Evolutionary conservation across 2,888 invertebrate genomes (phyloP), one percentile per base, ranked within the genome.

Genomic region (Trypoxylon attenuatum): DNA sequence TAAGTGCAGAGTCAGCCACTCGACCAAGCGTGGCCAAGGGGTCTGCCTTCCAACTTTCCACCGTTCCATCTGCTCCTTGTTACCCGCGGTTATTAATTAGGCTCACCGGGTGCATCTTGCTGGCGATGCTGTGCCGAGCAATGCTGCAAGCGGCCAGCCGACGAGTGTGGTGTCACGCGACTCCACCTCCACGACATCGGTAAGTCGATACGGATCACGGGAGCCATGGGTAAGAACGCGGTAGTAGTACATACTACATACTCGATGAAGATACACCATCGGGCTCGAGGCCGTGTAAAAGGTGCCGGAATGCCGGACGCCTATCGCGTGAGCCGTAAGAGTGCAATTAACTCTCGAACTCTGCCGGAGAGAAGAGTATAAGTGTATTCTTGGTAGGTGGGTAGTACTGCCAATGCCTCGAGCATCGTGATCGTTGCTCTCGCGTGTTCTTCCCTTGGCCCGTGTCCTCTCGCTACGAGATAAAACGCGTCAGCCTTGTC

Each of bases 31-130:
- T 58, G 22, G 51, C 68, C 45, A 59, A 41, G 47, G 57, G 55
- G 56, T 57, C 54, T 51, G 56, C 53, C 41, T 47, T 71, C 61
- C 77, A 66, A 70, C 64, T 73, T 67, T 78, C 71, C 53, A 69
- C 39, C 73, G 64, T 71, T 78, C 80, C 84, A 85, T 82, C 84
- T 85, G 85, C 81, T 84, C 77, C 85, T 84, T 83, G 84, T 86
- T 85, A 84, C 78, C 62, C 71, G 53, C 58, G 79, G 66, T 84
- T 84, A 84, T 85, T 84, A 86, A 85, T 85, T 86, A 84, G 82
- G 74, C 70, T 18, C 19, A 38, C 53, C 54, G 51, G 55, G 45
- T 60, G 59, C 62, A 56, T 46, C 43, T 22, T 10, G 13, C 56
- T 10, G 33, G n/a, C 27, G 45, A 0, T 22, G n/a, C 22, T 16